Base-by-base conservation (phyloP, 2,888 invertebrate species). In the Bellardia bayeri region DNA sequence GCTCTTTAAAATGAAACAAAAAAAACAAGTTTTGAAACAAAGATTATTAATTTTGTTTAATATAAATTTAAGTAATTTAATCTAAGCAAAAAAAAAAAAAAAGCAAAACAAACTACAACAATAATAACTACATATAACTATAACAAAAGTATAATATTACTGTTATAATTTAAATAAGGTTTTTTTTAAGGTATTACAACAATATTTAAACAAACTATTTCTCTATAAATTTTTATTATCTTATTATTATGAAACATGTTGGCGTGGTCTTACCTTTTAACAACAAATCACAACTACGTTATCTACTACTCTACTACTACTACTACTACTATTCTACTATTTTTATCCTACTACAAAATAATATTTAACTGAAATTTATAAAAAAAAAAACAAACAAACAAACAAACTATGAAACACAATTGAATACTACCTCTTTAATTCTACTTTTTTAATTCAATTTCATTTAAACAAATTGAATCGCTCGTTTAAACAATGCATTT, bases 231-330 rank as follows among this genome's bases (percentile, higher is more conserved):
- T 86, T 89, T 86, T 87, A 88, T 88, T 88, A 68, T 89, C 74
- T 89, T 87, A 85, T 69, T 71, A 45, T 56, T 71, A 78, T 63
- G 1, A 84, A 88, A 78, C 88, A 89, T 89, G 87, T 89, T 89
- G 89, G 89, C 89, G 90, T 90, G 89, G 87, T 86, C 89, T 89
- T 89, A 85, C 81, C 87, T 82, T 37, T 79, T 79, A 83, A 82
- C 87, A 85, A 83, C 76, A 88, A 86, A 71, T 76, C 54, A 85
- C 68, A 84, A 66, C 79, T 84, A 78, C 82, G 85, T 88, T 83
- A 82, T 83, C 84, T 87, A 68, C 87, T 85, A 84, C 85, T 86
- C 72, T 84, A 89, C 79, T 75, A 80, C 51, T 82, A 75, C 75
- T 82, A 42, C 85, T 85, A 85, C 86, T 69, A 64, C 63, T 78